Percentiles rank a stretch among this genome's conserved stretches.
phyloP scores from a whole-genome alignment of 2,888 invertebrate genomes.

The Pomacea canaliculata region DNA sequence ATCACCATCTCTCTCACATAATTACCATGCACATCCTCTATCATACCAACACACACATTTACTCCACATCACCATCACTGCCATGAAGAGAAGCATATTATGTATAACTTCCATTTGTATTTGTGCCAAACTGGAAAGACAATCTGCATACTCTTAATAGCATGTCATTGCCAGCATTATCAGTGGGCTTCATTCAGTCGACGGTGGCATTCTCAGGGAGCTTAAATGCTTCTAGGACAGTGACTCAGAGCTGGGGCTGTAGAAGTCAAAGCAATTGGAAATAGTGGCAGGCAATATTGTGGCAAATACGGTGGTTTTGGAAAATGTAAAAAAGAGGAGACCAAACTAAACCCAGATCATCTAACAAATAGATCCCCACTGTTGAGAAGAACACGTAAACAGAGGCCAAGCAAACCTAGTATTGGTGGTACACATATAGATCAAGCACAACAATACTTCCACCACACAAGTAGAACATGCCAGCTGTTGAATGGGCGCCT shows the following conservation, averaged over 20 bases:
- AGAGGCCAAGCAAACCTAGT: no score
- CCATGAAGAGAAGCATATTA: constrained; percentile 87
- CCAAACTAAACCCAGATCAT: neutral
- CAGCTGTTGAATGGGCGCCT: no score
- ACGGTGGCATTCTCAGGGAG: constrained; percentile 81
- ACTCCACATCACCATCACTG: constrained; percentile 85
- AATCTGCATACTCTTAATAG: constrained; percentile 91
- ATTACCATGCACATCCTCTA: no score
- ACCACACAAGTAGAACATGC: no score
- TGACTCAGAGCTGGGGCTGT: constrained; percentile 79
- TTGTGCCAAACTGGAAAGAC: constrained; percentile 91
- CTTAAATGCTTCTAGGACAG: constrained; percentile 78
- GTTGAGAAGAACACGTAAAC: no score
- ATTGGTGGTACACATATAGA: no score
- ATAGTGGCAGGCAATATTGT: neutral
- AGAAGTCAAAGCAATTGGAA: constrained; percentile 26
- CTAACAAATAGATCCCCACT: no score
- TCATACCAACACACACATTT: neutral
- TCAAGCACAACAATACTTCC: no score
- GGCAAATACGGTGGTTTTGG: no score
- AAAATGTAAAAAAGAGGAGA: neutral
- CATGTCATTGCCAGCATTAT: constrained; percentile 93
- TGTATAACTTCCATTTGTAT: constrained; percentile 91
- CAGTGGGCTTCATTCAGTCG: constrained; percentile 87
- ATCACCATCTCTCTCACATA: no score